A percentile compares a stretch with the other conserved stretches of the same genome.
Conservation (phyloP, 2,888 invertebrate species). For the Cephonodes hylas region DNA sequence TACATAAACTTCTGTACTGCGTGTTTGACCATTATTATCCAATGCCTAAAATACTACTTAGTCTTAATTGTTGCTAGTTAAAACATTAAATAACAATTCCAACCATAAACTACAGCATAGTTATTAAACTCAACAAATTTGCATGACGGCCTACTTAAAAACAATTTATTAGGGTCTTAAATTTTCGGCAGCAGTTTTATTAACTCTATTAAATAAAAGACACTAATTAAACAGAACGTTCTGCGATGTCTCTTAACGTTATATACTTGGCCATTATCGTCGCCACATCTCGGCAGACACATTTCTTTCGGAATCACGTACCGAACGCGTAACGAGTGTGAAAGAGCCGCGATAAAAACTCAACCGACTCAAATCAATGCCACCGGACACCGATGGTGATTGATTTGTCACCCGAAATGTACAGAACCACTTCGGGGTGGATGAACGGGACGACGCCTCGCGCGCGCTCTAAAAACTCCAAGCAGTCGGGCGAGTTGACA, state of each 20-base stretch:
- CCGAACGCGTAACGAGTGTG: background rate
- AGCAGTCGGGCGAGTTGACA: conserved; percentile 38
- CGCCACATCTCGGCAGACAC: background rate
- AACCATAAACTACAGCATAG: background rate
- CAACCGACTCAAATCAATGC: background rate
- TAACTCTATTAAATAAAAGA: background rate
- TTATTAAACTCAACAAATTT: background rate
- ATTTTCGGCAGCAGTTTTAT: background rate
- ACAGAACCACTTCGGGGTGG: background rate
- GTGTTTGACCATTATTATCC: too few relatives aligned
- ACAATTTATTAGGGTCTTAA: background rate
- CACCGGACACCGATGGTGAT: background rate
- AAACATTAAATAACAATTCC: too few relatives aligned
- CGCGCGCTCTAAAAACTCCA: conserved; percentile 34
- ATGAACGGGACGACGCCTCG: background rate
- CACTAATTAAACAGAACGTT: background rate
- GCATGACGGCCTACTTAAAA: background rate
- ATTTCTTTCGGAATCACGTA: background rate
- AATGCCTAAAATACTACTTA: too few relatives aligned
- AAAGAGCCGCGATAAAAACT: background rate
- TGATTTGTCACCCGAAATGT: conserved; percentile 6
- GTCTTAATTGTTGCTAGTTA: too few relatives aligned
- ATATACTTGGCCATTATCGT: background rate
- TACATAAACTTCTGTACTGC: too few relatives aligned
- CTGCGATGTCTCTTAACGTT: background rate